Percentiles rank a stretch among this genome's conserved stretches.
These are phyloP conservation scores for Hyalella azteca DNA, from an alignment of 2,888 invertebrate species.

Conservation along the genomic window DNA sequence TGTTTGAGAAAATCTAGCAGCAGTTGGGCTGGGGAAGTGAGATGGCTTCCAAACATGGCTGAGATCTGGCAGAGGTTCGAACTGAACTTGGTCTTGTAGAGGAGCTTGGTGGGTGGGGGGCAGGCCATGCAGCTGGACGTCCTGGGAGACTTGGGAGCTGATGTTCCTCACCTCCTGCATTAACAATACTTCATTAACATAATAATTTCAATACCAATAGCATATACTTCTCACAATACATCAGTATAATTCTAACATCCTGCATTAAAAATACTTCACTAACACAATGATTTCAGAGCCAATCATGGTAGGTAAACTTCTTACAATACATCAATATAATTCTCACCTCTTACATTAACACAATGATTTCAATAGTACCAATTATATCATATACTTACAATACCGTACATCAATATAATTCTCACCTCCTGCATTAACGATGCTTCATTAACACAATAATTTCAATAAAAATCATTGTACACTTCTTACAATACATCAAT, in stretches of 20 bases:
- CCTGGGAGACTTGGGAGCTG: slow-evolving; percentile 31
- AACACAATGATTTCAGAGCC: too few relatives aligned
- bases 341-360: too few relatives aligned
- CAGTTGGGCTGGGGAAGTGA: background rate
- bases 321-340: too few relatives aligned
- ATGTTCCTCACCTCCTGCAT: slow-evolving; percentile 20
- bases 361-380: too few relatives aligned
- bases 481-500: too few relatives aligned
- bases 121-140: background rate
- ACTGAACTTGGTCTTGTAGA: slow-evolving; percentile 46
- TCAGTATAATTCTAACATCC: too few relatives aligned
- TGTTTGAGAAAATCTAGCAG: slow-evolving; percentile 23
- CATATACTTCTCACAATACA: too few relatives aligned
- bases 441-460: background rate
- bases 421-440: slow-evolving; percentile 6
- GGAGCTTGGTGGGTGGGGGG: background rate
- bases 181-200: background rate
- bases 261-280: too few relatives aligned
- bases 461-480: too few relatives aligned
- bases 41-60: slow-evolving; percentile 38
- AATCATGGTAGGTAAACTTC: too few relatives aligned
- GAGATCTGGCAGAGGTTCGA: slow-evolving; percentile 55
- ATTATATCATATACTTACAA: too few relatives aligned
- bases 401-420: too few relatives aligned
- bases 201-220: background rate